A percentile compares a stretch with the other conserved stretches of the same genome.
Evolutionary conservation across 2,797 vertebrate genomes (phyloP).

Genomic region (Squalus acanthias): DNA sequence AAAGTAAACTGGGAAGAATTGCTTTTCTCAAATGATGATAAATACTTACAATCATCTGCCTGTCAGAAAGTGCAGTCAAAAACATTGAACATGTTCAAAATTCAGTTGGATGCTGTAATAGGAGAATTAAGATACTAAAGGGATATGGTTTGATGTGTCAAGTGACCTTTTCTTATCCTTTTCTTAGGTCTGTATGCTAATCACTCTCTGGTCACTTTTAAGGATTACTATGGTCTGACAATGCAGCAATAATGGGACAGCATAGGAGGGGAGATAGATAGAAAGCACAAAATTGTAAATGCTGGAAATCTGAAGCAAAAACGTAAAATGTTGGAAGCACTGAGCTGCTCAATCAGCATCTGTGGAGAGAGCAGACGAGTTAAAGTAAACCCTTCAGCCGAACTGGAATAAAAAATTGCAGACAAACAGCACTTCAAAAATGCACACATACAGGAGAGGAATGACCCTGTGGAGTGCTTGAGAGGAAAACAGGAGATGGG

Average conservation of each 20-base stretch:
- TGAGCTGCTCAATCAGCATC: background rate
- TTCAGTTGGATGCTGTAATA: background rate
- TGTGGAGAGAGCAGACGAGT: too few species aligned
- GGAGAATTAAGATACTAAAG: background rate
- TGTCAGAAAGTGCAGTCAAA: background rate
- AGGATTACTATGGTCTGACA: background rate
- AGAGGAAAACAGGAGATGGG: too few species aligned
- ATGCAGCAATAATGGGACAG: background rate
- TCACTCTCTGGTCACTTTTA: too few species aligned
- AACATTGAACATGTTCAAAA: background rate
- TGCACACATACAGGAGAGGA: too few species aligned
- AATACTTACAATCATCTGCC: background rate
- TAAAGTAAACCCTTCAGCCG: too few species aligned
- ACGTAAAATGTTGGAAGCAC: background rate
- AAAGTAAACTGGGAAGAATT: background rate
- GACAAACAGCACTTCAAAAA: too few species aligned
- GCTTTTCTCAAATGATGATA: background rate
- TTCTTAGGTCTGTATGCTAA: background rate
- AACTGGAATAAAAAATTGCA: too few species aligned
- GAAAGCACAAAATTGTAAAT: background rate
- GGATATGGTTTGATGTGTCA: background rate
- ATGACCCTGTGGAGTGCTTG: too few species aligned
- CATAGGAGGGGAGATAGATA: background rate
- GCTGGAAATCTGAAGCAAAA: background rate
- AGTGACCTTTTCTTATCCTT: background rate